Evolutionary conservation across 2,888 invertebrate species (phyloP).

Genomic region (Leucozona laternaria): DNA sequence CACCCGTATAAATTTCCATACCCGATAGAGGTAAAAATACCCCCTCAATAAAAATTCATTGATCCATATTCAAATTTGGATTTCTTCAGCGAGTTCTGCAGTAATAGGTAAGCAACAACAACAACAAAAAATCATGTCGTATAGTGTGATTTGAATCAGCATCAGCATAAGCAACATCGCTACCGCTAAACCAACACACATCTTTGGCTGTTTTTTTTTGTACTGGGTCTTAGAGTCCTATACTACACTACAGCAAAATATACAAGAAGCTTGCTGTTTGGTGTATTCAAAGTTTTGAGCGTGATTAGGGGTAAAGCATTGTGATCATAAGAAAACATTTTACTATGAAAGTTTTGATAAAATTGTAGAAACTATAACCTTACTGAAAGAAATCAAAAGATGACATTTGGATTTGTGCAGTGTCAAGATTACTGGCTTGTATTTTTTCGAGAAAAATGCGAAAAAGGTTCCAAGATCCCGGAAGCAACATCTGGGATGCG

Average conservation of each 20-base stretch:
- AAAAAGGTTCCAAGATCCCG: no score
- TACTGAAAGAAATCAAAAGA: no score
- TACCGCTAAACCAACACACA: constrained; percentile 3
- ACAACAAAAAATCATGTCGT: constrained; percentile 33
- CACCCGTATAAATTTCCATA: constrained; percentile 73
- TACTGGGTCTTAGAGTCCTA: not conserved
- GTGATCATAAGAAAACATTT: not conserved
- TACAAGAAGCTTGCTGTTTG: not conserved
- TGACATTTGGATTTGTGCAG: no score
- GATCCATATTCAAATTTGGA: constrained; percentile 72
- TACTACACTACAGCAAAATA: not conserved
- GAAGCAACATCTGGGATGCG: no score
- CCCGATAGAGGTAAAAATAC: constrained; percentile 56
- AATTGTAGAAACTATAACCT: no score
- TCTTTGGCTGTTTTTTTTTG: not conserved
- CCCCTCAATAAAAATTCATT: constrained; percentile 72
- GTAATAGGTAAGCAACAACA: not conserved
- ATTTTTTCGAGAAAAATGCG: no score
- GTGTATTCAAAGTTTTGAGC: not conserved
- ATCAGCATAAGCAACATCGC: constrained; percentile 17
- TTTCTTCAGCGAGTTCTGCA: constrained; percentile 33
- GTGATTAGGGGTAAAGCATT: not conserved
- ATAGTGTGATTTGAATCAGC: constrained; percentile 62
- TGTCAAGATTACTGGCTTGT: no score
- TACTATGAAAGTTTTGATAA: no score